These are phyloP conservation scores for Mycetomoellerius zeteki DNA, from an alignment of 1,140 invertebrate species.

Conservation along the genomic window DNA sequence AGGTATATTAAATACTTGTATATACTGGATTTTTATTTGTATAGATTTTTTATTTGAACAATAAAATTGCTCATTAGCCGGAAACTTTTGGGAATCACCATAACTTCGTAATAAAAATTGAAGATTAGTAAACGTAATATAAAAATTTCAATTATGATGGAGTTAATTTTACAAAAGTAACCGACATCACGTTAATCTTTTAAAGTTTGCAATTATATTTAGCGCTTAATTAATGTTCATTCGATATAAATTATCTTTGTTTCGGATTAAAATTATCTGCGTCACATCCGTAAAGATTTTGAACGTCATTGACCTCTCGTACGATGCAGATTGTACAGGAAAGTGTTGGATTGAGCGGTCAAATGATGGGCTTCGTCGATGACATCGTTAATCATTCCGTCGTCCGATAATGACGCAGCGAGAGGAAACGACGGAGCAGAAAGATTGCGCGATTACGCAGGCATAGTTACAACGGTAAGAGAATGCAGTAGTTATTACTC, in stretches of 20 bases:
- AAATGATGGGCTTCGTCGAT: constrained; percentile 4
- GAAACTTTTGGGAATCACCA: too few species aligned
- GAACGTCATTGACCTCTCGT: constrained; percentile 35
- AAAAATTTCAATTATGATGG: background rate
- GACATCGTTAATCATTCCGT: constrained; percentile 54
- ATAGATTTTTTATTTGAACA: too few species aligned
- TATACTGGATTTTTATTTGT: too few species aligned
- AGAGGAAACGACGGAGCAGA: constrained; percentile 35
- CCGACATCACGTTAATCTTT: background rate
- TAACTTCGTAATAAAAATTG: background rate
- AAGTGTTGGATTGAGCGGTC: constrained; percentile 19
- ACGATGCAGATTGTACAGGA: constrained; percentile 6
- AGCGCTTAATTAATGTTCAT: constrained; percentile 1
- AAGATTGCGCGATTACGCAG: constrained; percentile 14
- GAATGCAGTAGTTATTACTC: background rate
- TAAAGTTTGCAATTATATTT: background rate
- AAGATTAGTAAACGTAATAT: background rate
- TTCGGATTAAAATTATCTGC: constrained; percentile 19
- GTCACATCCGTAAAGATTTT: constrained; percentile 12
- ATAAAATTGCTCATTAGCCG: too few species aligned
- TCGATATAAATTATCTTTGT: constrained; percentile 13
- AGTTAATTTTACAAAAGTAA: background rate
- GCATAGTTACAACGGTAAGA: background rate
- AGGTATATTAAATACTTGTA: too few species aligned
- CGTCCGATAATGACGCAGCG: constrained; percentile 42